Conservation (phyloP, 2,888 invertebrate species). For the Sinotaia quadrata region DNA sequence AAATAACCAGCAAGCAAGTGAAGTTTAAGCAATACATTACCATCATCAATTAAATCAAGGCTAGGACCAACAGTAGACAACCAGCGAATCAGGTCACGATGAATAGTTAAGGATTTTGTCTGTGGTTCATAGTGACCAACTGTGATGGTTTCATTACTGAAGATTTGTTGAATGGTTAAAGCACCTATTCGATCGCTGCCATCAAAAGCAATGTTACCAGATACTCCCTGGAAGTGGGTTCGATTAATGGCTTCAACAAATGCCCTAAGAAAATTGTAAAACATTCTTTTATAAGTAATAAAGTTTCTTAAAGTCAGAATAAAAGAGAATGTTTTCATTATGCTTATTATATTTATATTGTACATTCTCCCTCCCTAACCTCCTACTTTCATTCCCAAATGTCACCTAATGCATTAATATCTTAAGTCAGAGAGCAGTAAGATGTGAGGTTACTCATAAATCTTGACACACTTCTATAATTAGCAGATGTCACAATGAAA, state of each 20-base stretch:
- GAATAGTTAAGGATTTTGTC: constrained; percentile 68
- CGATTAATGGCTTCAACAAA: constrained; percentile 78
- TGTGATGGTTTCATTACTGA: constrained; percentile 60
- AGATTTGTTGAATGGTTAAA: constrained; percentile 71
- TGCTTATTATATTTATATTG: too few relatives aligned
- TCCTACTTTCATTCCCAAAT: too few relatives aligned
- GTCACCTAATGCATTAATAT: too few relatives aligned
- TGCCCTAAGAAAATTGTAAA: constrained; percentile 72
- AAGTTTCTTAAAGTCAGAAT: too few relatives aligned
- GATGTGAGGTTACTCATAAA: too few relatives aligned
- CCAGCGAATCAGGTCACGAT: constrained; percentile 79
- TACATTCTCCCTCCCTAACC: too few relatives aligned
- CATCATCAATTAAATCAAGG: constrained; percentile 78
- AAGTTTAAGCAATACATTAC: constrained; percentile 40
- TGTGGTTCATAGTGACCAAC: constrained; percentile 71
- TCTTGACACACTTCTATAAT: too few relatives aligned
- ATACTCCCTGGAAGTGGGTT: constrained; percentile 83
- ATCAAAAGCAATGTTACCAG: constrained; percentile 80
- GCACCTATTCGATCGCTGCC: constrained; percentile 78
- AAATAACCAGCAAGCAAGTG: too few relatives aligned
- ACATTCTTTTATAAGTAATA: too few relatives aligned
- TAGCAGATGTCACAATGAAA: too few relatives aligned
- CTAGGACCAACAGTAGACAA: constrained; percentile 76
- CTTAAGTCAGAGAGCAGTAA: too few relatives aligned
- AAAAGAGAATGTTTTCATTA: too few relatives aligned